phyloP scores from a whole-genome alignment of 2,888 invertebrate species.

The Drosophila mimica region DNA sequence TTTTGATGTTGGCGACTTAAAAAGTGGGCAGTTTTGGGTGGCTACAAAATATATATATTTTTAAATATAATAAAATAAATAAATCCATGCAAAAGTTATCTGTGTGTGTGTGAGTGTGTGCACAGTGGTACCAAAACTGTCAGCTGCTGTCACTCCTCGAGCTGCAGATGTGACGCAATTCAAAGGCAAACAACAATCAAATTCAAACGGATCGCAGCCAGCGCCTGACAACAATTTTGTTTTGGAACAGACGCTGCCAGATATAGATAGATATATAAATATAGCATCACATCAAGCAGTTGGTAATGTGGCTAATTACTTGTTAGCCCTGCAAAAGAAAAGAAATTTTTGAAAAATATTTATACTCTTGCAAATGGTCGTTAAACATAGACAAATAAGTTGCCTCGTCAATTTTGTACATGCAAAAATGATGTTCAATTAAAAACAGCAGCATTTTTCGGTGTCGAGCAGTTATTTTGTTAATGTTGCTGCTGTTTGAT shows the following conservation, averaged over 20 bases:
- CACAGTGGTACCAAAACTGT: conserved; percentile 36
- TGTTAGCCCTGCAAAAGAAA: too few species aligned
- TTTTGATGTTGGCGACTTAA: conserved; percentile 46
- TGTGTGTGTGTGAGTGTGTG: conserved; percentile 2
- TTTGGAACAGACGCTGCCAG: conserved; percentile 7
- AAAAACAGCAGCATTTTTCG: background rate
- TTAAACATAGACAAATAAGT: accelerated
- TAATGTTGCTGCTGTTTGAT: background rate
- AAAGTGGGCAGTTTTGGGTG: conserved; percentile 44
- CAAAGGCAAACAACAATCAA: conserved; percentile 12
- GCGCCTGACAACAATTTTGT: background rate
- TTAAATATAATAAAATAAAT: conserved; percentile 22
- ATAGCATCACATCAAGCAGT: background rate
- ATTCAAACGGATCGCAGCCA: conserved; percentile 10
- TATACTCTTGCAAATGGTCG: background rate
- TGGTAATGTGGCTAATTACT: background rate
- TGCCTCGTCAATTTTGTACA: background rate
- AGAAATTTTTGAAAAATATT: background rate
- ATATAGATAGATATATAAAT: background rate
- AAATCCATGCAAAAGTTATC: conserved; percentile 25
- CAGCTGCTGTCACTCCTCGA: background rate
- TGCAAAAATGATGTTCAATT: background rate
- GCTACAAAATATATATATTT: conserved; percentile 5
- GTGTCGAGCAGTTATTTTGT: background rate
- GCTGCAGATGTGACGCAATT: conserved; percentile 5